Conservation (phyloP, 2,113 vertebrate species). For the Laticauda colubrina region DNA sequence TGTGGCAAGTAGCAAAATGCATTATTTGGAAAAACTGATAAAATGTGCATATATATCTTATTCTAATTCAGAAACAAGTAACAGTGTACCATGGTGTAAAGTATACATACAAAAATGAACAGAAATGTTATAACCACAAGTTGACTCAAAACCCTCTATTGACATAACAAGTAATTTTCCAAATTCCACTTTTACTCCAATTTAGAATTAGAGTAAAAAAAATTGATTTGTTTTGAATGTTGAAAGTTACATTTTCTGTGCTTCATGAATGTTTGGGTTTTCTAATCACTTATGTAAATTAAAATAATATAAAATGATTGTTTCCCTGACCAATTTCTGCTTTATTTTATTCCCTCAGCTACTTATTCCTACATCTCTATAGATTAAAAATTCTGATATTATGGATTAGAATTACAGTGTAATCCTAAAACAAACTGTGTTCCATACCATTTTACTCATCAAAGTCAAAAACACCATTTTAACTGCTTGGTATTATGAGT, state of each 20-base stretch:
- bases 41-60: neutral
- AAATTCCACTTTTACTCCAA: neutral
- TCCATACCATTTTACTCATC: neutral
- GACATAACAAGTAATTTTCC: neutral
- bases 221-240: neutral
- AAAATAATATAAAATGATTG: neutral
- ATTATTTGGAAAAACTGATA: neutral
- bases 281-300: neutral
- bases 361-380: neutral
- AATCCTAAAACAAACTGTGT: neutral
- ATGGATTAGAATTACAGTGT: neutral
- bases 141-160: neutral
- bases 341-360: neutral
- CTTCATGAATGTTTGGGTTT: neutral
- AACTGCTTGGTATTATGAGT: neutral
- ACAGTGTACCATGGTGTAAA: neutral
- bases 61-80: neutral
- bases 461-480: neutral
- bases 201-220: neutral
- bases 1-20: neutral
- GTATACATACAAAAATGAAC: neutral
- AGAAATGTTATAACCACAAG: neutral
- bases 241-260: neutral
- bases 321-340: neutral
- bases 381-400: neutral